These are phyloP conservation scores for Dicaeum eximium DNA, from an alignment of 2,113 vertebrate species.

Conservation along the genomic window DNA sequence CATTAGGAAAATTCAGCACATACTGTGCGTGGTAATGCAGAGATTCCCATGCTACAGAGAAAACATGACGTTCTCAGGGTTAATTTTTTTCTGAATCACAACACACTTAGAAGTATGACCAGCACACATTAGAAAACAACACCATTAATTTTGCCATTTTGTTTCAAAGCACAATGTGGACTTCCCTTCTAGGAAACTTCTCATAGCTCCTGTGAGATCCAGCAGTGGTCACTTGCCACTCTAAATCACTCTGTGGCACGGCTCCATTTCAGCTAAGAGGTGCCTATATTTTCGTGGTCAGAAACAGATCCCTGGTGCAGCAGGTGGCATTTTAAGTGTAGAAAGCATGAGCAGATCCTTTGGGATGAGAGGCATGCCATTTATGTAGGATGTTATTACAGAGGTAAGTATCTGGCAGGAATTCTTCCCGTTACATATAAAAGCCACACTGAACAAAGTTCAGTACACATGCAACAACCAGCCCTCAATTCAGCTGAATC, in stretches of 20 bases:
- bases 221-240: neutral
- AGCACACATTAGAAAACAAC: neutral
- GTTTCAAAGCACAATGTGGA: neutral
- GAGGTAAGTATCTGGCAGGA: neutral
- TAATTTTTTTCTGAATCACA: neutral
- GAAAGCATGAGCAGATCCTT: neutral
- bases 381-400: conserved; percentile 23
- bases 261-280: neutral
- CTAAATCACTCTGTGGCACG: neutral
- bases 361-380: neutral
- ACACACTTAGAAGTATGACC: neutral
- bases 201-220: neutral
- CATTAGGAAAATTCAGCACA: neutral
- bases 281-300: neutral
- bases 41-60: neutral
- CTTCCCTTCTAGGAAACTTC: neutral
- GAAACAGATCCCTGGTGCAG: neutral
- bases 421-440: conserved; percentile 5
- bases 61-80: neutral
- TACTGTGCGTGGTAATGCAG: neutral
- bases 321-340: neutral
- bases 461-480: neutral
- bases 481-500: neutral
- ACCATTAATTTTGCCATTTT: neutral
- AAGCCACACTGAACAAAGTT: neutral